Evolutionary conservation across 1,140 invertebrate genomes (phyloP).

Genomic region (Anoplolepis gracilipes): DNA sequence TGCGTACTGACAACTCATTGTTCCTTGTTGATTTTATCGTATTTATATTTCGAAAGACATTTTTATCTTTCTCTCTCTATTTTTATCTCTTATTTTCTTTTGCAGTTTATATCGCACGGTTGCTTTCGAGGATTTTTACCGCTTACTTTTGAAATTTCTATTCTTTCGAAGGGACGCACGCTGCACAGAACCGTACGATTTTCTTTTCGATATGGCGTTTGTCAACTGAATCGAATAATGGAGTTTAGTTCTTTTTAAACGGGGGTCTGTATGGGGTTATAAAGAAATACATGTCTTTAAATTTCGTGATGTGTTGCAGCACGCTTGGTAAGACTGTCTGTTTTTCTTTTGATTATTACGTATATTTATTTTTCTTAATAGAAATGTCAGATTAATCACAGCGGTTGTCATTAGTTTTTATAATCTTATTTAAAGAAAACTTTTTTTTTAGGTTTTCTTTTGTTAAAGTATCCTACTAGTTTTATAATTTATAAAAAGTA

Average conservation of each 20-base stretch:
- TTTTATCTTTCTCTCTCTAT: constrained; percentile 64
- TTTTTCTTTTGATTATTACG: neutral
- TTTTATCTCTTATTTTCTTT: constrained; percentile 36
- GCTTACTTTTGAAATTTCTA: constrained; percentile 38
- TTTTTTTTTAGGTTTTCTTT: neutral
- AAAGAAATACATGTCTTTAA: neutral
- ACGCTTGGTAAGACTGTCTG: neutral
- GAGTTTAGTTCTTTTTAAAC: constrained; percentile 46
- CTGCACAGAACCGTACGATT: constrained; percentile 21
- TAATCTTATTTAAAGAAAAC: neutral
- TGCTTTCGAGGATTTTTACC: constrained; percentile 57
- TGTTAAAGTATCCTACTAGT: neutral
- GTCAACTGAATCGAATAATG: constrained; percentile 66
- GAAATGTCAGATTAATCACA: constrained; percentile 25
- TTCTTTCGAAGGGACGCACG: constrained; percentile 61
- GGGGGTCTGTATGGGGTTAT: neutral
- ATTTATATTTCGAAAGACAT: constrained; percentile 76
- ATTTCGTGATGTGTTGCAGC: neutral
- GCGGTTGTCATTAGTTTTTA: neutral
- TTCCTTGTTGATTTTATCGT: constrained; percentile 80
- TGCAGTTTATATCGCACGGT: neutral
- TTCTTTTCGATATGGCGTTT: constrained; percentile 46
- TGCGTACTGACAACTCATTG: constrained; percentile 29
- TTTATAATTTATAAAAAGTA: neutral
- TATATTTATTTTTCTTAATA: constrained; percentile 29